These are phyloP conservation scores for Hydropsyche tenuis DNA, from an alignment of 1,140 invertebrate species.

Conservation along the genomic window DNA sequence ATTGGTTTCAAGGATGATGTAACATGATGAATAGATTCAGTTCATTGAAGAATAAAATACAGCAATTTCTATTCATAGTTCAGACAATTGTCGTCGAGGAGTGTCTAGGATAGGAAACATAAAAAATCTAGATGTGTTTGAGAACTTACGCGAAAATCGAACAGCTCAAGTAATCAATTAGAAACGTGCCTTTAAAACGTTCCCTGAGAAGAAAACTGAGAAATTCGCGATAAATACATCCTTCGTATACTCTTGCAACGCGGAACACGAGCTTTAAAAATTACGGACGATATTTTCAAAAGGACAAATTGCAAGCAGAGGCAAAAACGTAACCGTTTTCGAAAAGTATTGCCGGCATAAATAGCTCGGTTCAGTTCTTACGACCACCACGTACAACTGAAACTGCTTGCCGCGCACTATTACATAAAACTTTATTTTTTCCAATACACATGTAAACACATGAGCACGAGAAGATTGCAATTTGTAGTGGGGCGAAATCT, in stretches of 20 bases:
- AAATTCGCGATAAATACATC: slow-evolving; percentile 26
- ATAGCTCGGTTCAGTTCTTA: slow-evolving; percentile 6
- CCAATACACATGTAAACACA: too few relatives aligned
- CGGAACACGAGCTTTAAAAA: slow-evolving; percentile 30
- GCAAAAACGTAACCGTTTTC: not conserved
- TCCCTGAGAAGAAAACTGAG: not conserved
- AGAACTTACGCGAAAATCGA: not conserved
- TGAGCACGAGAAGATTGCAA: too few relatives aligned
- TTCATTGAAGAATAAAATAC: not conserved
- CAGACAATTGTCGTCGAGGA: not conserved
- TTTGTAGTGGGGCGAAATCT: too few relatives aligned
- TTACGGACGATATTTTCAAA: slow-evolving; percentile 29
- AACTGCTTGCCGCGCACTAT: slow-evolving; percentile 5
- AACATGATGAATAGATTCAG: not conserved
- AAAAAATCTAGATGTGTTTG: not conserved
- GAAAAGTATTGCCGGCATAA: slow-evolving; percentile 26
- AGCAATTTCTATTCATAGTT: not conserved
- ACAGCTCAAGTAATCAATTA: slow-evolving; percentile 1
- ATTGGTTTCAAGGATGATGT: not conserved
- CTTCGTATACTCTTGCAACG: not conserved
- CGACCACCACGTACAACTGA: not conserved
- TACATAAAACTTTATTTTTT: too few relatives aligned
- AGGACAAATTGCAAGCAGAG: slow-evolving; percentile 26
- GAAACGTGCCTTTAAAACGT: not conserved
- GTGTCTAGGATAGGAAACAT: not conserved